phyloP scores from a whole-genome alignment of 2,888 invertebrate species.

The Drosophila pseudotalamancana region DNA sequence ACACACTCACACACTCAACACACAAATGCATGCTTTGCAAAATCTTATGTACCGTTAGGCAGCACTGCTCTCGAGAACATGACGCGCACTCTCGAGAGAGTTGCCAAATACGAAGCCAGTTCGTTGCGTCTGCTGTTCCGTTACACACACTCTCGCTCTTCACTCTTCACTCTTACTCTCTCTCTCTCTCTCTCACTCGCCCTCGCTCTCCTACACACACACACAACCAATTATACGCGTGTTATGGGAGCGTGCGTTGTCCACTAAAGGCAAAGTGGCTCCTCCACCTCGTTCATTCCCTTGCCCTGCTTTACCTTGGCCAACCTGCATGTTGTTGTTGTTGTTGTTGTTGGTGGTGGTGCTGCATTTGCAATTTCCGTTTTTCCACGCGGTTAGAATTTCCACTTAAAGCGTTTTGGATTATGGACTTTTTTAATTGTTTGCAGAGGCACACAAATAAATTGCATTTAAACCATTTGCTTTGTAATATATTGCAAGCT shows the following conservation, averaged over 20 bases:
- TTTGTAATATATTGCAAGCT: conserved; percentile 27
- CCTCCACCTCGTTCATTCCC: background rate
- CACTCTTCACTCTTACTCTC: background rate
- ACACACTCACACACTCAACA: conserved; percentile 1
- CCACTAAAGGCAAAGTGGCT: conserved; percentile 22
- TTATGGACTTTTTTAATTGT: conserved; percentile 57
- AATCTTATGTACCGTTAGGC: conserved; percentile 60
- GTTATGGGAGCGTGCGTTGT: conserved; percentile 29
- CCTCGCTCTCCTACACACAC: background rate
- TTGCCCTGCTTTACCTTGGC: conserved; percentile 18
- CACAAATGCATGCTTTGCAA: conserved; percentile 41
- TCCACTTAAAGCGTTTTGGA: conserved; percentile 44
- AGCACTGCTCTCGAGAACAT: conserved; percentile 59
- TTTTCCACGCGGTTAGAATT: conserved; percentile 50
- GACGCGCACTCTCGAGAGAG: conserved; percentile 65
- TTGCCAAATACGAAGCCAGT: conserved; percentile 29
- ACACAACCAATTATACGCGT: conserved; percentile 4
- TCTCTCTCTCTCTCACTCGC: conserved; percentile 4
- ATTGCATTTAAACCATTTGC: conserved; percentile 49
- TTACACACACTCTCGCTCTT: conserved; percentile 5
- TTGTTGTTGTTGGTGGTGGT: conserved; percentile 45
- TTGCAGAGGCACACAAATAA: conserved; percentile 36
- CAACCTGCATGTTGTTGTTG: conserved; percentile 44
- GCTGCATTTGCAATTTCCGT: conserved; percentile 54
- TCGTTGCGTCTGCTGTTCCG: conserved; percentile 47